Percentiles rank a stretch among this genome's conserved stretches.
These are phyloP conservation scores for Ganaspis sp. DNA, from an alignment of 1,140 invertebrate genomes.

Conservation along the genomic window DNA sequence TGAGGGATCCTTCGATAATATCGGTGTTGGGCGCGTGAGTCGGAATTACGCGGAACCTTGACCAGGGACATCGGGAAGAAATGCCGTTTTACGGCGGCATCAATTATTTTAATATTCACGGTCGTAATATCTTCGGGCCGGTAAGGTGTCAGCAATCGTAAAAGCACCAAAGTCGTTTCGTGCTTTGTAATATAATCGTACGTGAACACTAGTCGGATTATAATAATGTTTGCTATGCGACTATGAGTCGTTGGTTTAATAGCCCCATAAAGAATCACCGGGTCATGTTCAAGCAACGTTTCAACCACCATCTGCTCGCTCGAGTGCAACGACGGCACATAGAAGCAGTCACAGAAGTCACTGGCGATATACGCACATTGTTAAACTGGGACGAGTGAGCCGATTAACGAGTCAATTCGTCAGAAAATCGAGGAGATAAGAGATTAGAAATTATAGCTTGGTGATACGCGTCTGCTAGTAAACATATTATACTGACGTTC, in stretches of 20 bases:
- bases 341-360: conserved; percentile 7
- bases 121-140: conserved; percentile 59
- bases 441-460: conserved; percentile 24
- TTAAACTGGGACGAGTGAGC: conserved; percentile 32
- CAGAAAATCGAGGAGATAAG: conserved; percentile 2
- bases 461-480: conserved; percentile 1
- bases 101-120: conserved; percentile 70
- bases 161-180: conserved; percentile 46
- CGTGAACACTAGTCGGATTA: conserved; percentile 52
- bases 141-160: conserved; percentile 66
- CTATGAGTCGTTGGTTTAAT: conserved; percentile 60
- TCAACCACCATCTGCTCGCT: conserved; percentile 49
- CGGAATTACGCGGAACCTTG: conserved; percentile 52
- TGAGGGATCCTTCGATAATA: conserved; percentile 25
- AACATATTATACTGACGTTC: conserved; percentile 6
- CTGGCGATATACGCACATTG: conserved; percentile 21
- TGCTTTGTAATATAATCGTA: conserved; percentile 23
- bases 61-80: conserved; percentile 12
- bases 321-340: conserved; percentile 37
- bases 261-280: conserved; percentile 63
- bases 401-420: conserved; percentile 43
- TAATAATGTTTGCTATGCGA: conserved; percentile 64
- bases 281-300: conserved; percentile 56
- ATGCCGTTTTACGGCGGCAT: conserved; percentile 67
- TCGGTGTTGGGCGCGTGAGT: conserved; percentile 38